Evolutionary conservation across 2,888 invertebrate species (phyloP), one percentile per base, ranked within the genome.

Genomic region (Elgonia sp.): DNA sequence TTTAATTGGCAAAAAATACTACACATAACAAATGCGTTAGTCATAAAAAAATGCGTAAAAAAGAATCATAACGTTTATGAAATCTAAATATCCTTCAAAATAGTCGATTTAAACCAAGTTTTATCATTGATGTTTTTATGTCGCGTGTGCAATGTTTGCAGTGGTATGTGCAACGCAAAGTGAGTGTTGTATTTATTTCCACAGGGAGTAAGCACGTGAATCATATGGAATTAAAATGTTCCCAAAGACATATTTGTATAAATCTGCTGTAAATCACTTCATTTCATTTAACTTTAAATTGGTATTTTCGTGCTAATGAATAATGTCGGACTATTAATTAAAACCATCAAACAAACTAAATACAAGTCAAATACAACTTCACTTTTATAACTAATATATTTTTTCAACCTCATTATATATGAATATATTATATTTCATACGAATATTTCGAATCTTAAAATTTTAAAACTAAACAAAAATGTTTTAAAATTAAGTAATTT

Each of bases 191-290:
- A 76, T 84, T 77, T 77, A 84, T 84, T 84, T 76, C 84, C 70
- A 21, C 62, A 60, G 84, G 76, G 84, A 84, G 40, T 79, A 79
- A 84, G 65, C 72, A 79, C 84, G 70, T 84, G 79, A 79, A 79
- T 84, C 77, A 84, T 70, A 63, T 63, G 77, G 77, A 76, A 77
- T 77, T 76, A 84, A 84, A 84, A 84, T 70, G 77, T 70, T 84
- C n/a, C 63, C 39, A 21, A 12, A 50, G 39, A 75, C 55, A 83
- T 69, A 75, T 75, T 83, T 75, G 83, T 83, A 50, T 60, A 75
- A 67, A 73, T 73, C 81, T 73, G 39, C 81, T 29, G 50, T 73
- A 63, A 82, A 63, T 55, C 20, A 50, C 20, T 82, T 53, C 55
- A 21, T 20, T 65, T 75, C 29, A 37, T 67, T 82, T 42, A 37